Conservation (phyloP, 1,140 invertebrate genomes). For the Microplitis mediator region DNA sequence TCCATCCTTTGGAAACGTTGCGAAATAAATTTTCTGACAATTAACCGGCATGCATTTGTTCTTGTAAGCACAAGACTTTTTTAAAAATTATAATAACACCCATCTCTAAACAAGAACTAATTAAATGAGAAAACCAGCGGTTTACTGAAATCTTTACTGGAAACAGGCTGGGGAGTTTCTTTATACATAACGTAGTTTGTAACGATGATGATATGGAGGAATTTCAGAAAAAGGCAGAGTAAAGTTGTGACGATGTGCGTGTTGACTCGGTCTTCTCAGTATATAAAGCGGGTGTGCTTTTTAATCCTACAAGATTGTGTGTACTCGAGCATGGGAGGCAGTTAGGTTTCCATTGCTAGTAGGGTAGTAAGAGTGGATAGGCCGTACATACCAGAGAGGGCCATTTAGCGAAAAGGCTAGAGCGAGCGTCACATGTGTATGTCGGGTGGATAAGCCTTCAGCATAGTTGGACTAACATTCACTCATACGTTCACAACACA, state of each 20-base stretch:
- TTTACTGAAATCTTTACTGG: constrained; percentile 52
- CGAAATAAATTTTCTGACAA: no score
- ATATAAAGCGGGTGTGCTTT: constrained; percentile 40
- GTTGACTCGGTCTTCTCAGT: constrained; percentile 33
- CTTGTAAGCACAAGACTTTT: no score
- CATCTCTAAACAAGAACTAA: constrained; percentile 39
- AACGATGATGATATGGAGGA: constrained; percentile 11
- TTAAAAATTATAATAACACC: background rate
- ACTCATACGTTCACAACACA: constrained; percentile 12
- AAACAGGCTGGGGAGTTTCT: constrained; percentile 41
- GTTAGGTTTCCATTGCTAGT: constrained; percentile 20
- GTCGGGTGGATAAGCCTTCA: constrained; percentile 28
- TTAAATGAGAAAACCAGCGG: constrained; percentile 39
- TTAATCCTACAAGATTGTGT: constrained; percentile 56
- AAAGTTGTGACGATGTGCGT: constrained; percentile 17
- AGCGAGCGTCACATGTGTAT: constrained; percentile 40
- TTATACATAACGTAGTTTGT: constrained; percentile 8
- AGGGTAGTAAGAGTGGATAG: constrained; percentile 1
- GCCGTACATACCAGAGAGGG: constrained; percentile 37
- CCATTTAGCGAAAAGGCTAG: constrained; percentile 54
- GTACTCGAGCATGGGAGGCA: constrained; percentile 33
- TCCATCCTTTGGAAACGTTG: no score
- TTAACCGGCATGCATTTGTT: no score
- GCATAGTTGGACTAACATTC: background rate
- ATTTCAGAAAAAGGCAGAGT: background rate